phyloP scores from a whole-genome alignment of 2,797 vertebrate species.

The Acanthurus tractus region DNA sequence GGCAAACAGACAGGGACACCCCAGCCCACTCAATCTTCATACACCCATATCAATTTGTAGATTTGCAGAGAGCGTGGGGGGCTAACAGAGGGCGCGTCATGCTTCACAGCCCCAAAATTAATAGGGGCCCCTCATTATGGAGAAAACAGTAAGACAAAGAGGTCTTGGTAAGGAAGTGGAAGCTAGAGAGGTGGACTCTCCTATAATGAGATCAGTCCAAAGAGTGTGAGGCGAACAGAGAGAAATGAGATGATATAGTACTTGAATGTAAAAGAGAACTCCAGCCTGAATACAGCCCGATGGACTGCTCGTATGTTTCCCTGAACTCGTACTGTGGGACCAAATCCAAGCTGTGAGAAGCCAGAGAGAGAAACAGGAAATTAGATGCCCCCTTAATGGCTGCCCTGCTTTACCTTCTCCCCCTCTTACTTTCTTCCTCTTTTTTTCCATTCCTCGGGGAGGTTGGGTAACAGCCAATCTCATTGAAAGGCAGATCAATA shows the following conservation, averaged over 20 bases:
- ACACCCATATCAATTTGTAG: slow-evolving; percentile 66
- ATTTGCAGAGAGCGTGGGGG: slow-evolving; percentile 53
- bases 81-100: slow-evolving; percentile 69
- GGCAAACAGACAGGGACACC: slow-evolving; percentile 72
- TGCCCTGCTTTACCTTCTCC: slow-evolving; percentile 42
- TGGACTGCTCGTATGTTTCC: slow-evolving; percentile 26
- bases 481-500: slow-evolving; percentile 87
- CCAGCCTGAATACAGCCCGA: slow-evolving; percentile 5
- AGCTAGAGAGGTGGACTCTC: slow-evolving; percentile 47
- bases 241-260: slow-evolving; percentile 53
- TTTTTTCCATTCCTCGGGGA: slow-evolving; percentile 60
- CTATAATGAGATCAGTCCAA: slow-evolving; percentile 58
- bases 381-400: slow-evolving; percentile 69
- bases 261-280: slow-evolving; percentile 26
- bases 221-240: slow-evolving; percentile 35
- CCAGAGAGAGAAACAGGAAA: slow-evolving; percentile 76
- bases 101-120: slow-evolving; percentile 83
- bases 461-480: slow-evolving; percentile 80
- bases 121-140: slow-evolving; percentile 76
- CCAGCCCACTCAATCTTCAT: slow-evolving; percentile 68
- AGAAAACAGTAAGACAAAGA: slow-evolving; percentile 69
- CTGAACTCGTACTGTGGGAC: slow-evolving; percentile 6
- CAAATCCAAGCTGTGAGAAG: slow-evolving; percentile 34
- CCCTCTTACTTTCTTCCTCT: slow-evolving; percentile 27
- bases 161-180: slow-evolving; percentile 44